Conservation (phyloP, 2,113 vertebrate genomes). For the Sialia sialis region DNA sequence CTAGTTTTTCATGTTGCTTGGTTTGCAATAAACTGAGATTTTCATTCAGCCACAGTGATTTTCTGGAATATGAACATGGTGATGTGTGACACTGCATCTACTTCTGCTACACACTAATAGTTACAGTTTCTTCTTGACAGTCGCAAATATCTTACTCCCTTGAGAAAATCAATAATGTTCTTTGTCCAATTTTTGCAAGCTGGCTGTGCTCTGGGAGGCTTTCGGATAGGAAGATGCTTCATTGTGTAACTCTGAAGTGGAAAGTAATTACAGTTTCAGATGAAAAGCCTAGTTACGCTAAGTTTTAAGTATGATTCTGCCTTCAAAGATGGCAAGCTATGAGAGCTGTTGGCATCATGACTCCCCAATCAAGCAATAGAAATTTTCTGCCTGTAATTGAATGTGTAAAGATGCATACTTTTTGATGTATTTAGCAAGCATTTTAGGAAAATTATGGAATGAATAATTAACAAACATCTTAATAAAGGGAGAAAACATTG, state of each 20-base stretch:
- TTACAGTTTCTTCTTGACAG: constrained; percentile 25
- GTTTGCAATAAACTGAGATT: background rate
- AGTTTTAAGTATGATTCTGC: constrained; percentile 56
- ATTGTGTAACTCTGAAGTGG: constrained; percentile 56
- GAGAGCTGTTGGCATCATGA: constrained; percentile 23
- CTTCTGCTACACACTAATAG: background rate
- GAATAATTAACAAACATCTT: constrained; percentile 11
- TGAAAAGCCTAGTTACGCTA: constrained; percentile 47
- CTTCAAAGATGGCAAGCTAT: constrained; percentile 31
- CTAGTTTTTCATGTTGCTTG: background rate
- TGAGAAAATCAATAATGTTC: constrained; percentile 12
- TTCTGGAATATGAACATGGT: background rate
- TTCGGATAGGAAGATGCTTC: constrained; percentile 42
- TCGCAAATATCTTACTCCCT: constrained; percentile 34
- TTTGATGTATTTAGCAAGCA: background rate
- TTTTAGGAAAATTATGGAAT: constrained; percentile 17
- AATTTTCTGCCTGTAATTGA: constrained; percentile 31
- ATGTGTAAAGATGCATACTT: background rate
- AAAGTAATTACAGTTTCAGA: constrained; percentile 58
- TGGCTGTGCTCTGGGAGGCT: background rate
- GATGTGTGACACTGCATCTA: background rate
- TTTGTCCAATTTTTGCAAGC: constrained; percentile 24
- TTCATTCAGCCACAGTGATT: background rate
- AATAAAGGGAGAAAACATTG: constrained; percentile 46
- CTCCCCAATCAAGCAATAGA: constrained; percentile 24